Evolutionary conservation across 2,113 vertebrate genomes (phyloP), one percentile per base, ranked within the genome.

Genomic region (Psittacara wagleri): DNA sequence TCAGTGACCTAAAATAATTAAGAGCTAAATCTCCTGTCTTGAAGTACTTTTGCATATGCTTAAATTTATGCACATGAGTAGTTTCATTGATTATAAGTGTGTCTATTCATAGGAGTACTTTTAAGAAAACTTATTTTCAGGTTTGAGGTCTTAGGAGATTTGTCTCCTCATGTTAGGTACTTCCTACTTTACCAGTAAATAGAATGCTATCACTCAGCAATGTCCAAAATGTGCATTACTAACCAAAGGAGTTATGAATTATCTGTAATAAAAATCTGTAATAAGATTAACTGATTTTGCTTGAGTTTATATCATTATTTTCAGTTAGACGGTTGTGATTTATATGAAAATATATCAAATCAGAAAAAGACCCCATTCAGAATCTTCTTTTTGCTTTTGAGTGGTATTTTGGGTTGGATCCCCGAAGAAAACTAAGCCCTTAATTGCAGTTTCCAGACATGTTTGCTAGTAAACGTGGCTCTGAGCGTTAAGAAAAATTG

Each of bases 1-100:
- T 92, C 73, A 51, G 51, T 90, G 76, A 94, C 90, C 88, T 88
- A 90, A 95, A 97, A 88, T 95, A 92, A 94, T 96, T 96, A 95
- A 91, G 37, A 95, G 59, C 54, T 91, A 96, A 94, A 94, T 95
- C 82, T 95, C 67, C 82, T 91, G 54, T 95, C 93, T 92, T 91
- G 78, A 90, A 86, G 37, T 63, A 88, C 43, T 87, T 93, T 87
- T 94, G 57, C 77, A 94, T 88, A 93, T 72, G 41, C 73, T 94
- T 73, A 76, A 64, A 95, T 88, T 62, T 84, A 94, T 86, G 78
- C 64, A 88, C 28, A 41, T 20, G 72, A 77, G 69, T 84, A 74
- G 25, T 67, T 86, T 57, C 69, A 74, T 78, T 73, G 41, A 86
- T 94, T 93, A 88, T 75, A 79, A 82, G 55, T 80, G 49, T 10